Conservation (phyloP, 2,113 vertebrate genomes). For the Petroica traversi region DNA sequence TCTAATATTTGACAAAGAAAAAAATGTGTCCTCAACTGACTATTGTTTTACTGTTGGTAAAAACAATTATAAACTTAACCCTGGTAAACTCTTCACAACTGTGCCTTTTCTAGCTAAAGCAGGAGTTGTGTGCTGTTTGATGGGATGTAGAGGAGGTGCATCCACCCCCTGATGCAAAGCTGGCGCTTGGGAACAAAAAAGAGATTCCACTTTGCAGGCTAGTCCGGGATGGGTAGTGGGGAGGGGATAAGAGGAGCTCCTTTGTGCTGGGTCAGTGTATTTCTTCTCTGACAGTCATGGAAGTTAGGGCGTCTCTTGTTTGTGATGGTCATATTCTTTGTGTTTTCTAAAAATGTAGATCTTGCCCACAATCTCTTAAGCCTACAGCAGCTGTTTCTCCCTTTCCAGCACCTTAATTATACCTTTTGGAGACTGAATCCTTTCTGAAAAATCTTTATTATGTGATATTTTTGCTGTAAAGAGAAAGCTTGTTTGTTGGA, state of each 20-base stretch:
- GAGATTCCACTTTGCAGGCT: not conserved
- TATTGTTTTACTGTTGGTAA: not conserved
- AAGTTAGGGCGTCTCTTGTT: not conserved
- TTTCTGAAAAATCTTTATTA: not conserved
- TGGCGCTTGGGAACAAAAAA: not conserved
- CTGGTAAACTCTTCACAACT: not conserved
- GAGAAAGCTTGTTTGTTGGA: not conserved
- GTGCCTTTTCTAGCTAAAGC: not conserved
- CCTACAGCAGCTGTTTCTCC: not conserved
- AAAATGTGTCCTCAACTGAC: not conserved
- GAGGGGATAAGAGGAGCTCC: rapidly evolving
- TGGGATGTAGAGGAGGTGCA: not conserved
- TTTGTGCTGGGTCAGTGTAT: not conserved
- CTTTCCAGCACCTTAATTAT: not conserved
- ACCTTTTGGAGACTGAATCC: not conserved
- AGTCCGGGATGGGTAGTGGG: rapidly evolving
- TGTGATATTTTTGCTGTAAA: not conserved
- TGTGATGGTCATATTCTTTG: not conserved
- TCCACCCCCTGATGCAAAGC: not conserved
- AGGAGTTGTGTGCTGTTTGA: not conserved
- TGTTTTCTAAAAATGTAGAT: not conserved
- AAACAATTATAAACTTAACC: not conserved
- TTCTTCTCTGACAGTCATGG: not conserved
- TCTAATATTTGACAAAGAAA: not conserved
- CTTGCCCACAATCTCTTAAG: not conserved